These are phyloP conservation scores for Falco columbarius DNA, from an alignment of 2,797 vertebrate genomes.

Conservation along the genomic window DNA sequence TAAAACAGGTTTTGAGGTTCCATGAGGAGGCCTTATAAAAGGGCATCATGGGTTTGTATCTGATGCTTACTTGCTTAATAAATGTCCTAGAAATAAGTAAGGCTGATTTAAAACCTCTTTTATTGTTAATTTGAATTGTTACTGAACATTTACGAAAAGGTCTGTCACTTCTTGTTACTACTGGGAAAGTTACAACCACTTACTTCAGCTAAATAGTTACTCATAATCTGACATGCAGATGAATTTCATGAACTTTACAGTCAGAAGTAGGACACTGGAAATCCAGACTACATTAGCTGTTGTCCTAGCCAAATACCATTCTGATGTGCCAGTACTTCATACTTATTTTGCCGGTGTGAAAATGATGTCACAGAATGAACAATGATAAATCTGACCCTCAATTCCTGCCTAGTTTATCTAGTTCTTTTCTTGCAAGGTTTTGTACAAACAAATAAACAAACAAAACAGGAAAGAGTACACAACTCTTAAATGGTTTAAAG, in stretches of 20 bases:
- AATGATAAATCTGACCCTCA: background rate
- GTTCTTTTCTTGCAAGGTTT: background rate
- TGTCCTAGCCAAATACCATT: background rate
- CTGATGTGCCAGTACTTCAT: background rate
- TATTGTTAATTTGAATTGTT: background rate
- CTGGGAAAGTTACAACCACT: background rate
- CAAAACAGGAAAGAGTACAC: background rate
- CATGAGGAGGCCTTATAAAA: background rate
- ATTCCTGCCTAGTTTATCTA: background rate
- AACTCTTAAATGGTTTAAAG: background rate
- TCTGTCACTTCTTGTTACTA: background rate
- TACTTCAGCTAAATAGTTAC: background rate
- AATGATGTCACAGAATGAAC: background rate
- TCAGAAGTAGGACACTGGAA: background rate
- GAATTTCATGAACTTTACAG: background rate
- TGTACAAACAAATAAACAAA: background rate
- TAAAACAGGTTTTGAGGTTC: background rate
- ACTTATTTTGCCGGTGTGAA: background rate
- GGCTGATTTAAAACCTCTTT: background rate
- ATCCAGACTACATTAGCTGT: background rate
- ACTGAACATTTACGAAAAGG: background rate
- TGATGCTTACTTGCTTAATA: background rate
- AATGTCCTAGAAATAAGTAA: background rate
- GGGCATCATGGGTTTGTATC: fast-evolving
- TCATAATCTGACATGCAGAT: background rate